Conservation (phyloP, 2,113 vertebrate genomes). For the Nesogale talazaci region DNA sequence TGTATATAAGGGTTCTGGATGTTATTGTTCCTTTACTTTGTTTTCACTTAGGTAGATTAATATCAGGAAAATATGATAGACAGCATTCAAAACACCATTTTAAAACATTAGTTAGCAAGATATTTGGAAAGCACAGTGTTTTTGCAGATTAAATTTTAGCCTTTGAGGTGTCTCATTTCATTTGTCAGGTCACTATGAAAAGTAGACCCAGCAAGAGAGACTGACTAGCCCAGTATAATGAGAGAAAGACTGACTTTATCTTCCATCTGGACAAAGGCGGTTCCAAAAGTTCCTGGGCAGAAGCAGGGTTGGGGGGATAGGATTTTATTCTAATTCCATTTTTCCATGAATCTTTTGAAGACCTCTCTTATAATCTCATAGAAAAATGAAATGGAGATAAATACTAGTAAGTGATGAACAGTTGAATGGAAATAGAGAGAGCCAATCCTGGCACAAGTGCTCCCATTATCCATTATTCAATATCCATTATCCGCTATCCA, state of each 20-base stretch:
- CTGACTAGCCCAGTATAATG: too few relatives aligned
- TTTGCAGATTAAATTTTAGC: too few relatives aligned
- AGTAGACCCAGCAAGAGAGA: neutral
- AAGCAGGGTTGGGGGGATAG: too few relatives aligned
- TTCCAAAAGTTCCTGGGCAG: too few relatives aligned
- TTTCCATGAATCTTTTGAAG: too few relatives aligned
- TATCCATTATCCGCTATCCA: too few relatives aligned
- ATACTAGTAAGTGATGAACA: neutral
- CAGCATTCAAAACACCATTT: neutral
- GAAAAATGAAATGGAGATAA: neutral
- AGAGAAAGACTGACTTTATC: too few relatives aligned
- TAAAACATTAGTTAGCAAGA: conserved; percentile 7
- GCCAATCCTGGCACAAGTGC: neutral
- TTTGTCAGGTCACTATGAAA: neutral
- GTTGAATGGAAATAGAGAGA: neutral
- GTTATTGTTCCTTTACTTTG: neutral
- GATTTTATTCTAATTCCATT: too few relatives aligned
- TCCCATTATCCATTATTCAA: too few relatives aligned
- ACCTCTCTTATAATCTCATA: too few relatives aligned
- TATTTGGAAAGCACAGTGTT: too few relatives aligned
- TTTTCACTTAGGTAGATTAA: neutral
- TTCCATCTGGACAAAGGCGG: too few relatives aligned
- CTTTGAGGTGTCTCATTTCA: neutral
- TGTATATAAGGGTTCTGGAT: neutral
- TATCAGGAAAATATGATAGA: neutral